Conservation (phyloP, 2,113 vertebrate species). For the Felis catus region F.catus_Fca126_mat1.0 CM031428.1:55089501-55090000, state of each 20-base stretch:
- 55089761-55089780: background rate
- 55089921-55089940: background rate
- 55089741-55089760: background rate
- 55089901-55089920: background rate
- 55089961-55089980: background rate
- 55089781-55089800: background rate
- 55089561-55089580: background rate
- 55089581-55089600: background rate
- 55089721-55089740: background rate
- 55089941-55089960: background rate
- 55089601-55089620: background rate
- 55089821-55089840: background rate
- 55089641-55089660: background rate
- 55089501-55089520: accelerated
- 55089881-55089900: background rate
- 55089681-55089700: background rate
- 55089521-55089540: accelerated
- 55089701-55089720: no score
- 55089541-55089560: background rate
- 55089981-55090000: background rate
- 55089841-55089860: background rate
- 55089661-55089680: background rate
- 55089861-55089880: background rate
- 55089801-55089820: background rate
- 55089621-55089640: background rate